Conservation (phyloP, 2,797 vertebrate species). For the Eulemur mongoz region DNA sequence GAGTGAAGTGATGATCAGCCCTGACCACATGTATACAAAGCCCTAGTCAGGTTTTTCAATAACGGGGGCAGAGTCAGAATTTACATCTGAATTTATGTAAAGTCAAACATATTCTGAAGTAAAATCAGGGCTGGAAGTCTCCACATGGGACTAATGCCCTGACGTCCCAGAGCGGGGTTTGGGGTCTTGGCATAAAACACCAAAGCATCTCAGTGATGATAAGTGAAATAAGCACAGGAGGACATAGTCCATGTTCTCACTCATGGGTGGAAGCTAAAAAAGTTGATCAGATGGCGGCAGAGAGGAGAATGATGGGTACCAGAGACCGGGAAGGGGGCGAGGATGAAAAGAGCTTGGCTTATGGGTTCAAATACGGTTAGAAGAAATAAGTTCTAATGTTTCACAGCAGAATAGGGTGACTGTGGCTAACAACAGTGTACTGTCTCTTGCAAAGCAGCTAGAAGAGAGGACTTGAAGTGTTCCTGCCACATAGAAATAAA, state of each 20-base stretch:
- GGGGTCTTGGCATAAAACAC: no score
- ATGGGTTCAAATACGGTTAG: background rate
- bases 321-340: background rate
- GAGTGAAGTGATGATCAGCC: background rate
- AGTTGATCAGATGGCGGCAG: background rate
- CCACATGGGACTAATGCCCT: accelerated
- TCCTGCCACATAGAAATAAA: background rate
- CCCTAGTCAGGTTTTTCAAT: background rate
- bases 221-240: background rate
- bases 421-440: no score
- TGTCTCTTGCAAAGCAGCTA: background rate
- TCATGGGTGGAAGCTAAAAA: background rate
- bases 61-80: background rate
- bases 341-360: background rate
- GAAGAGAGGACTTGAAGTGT: background rate
- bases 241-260: background rate
- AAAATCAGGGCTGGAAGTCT: background rate
- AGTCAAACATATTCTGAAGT: background rate
- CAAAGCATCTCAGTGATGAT: background rate
- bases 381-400: background rate
- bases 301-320: background rate
- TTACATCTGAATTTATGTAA: background rate
- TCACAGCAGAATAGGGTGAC: background rate
- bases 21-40: background rate
- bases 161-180: background rate